These are phyloP conservation scores for Bombus turneri DNA, from an alignment of 1,140 invertebrate genomes.

Conservation along the genomic window DNA sequence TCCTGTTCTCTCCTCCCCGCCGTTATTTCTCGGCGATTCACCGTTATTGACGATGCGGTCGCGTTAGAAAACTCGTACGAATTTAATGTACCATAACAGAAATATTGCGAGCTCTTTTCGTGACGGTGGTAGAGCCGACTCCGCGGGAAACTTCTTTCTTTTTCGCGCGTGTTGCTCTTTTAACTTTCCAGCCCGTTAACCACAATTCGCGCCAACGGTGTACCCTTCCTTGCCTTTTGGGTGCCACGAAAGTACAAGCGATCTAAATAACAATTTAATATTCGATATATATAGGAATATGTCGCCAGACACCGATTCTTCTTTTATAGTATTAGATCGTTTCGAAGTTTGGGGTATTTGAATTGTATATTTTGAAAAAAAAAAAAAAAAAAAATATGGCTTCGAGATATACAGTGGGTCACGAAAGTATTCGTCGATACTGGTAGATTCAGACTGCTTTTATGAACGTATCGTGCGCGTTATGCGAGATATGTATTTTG, in stretches of 20 bases:
- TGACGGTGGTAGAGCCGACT: not conserved
- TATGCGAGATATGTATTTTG: no score
- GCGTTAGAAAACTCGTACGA: constrained; percentile 20
- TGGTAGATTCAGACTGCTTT: no score
- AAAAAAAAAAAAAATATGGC: no score
- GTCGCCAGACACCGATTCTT: not conserved
- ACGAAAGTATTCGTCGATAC: no score
- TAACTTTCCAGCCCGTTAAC: constrained; percentile 21
- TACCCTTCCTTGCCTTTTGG: no score
- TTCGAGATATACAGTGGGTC: no score
- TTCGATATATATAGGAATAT: not conserved
- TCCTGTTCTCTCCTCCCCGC: not conserved
- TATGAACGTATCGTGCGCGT: no score
- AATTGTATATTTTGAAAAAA: not conserved
- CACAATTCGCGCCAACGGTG: not conserved
- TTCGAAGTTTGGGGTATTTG: not conserved
- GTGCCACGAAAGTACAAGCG: not conserved
- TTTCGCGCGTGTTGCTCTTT: not conserved
- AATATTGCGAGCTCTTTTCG: constrained; percentile 27
- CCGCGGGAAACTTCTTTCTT: not conserved
- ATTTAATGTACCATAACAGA: constrained; percentile 47
- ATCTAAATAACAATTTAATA: constrained; percentile 40
- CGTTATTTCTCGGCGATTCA: not conserved
- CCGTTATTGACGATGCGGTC: not conserved
- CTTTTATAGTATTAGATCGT: not conserved